Evolutionary conservation across 2,888 invertebrate species (phyloP).

Genomic region (Mythimna vitellina): DNA sequence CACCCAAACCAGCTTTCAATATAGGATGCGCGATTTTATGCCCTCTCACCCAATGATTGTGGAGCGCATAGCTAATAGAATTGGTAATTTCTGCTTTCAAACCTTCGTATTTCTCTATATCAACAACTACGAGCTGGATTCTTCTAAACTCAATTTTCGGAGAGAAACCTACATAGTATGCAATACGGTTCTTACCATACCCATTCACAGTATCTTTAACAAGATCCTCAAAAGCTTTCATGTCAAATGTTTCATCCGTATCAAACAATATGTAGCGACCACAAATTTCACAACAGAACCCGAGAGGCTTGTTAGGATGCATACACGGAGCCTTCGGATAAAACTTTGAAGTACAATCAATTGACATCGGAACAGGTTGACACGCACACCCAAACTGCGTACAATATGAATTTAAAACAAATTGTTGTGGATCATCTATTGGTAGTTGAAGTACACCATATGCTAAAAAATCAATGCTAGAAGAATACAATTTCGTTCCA

Average conservation of each 20-base stretch:
- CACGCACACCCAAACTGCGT: conserved; percentile 82
- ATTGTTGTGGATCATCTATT: conserved; percentile 66
- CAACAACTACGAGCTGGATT: conserved; percentile 82
- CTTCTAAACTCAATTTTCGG: conserved; percentile 59
- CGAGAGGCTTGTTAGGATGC: conserved; percentile 80
- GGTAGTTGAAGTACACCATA: conserved; percentile 24
- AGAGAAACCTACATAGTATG: conserved; percentile 79
- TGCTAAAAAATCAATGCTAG: conserved; percentile 47
- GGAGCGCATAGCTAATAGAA: conserved; percentile 72
- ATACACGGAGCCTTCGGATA: conserved; percentile 79
- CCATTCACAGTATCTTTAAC: conserved; percentile 70
- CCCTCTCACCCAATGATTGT: conserved; percentile 72
- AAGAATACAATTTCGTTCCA: conserved; percentile 58
- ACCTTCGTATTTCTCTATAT: conserved; percentile 80
- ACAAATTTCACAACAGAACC: conserved; percentile 85
- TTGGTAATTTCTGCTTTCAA: conserved; percentile 77
- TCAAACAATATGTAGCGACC: conserved; percentile 80
- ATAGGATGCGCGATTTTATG: conserved; percentile 73
- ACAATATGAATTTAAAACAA: conserved; percentile 69
- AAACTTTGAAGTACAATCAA: conserved; percentile 79
- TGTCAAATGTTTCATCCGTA: conserved; percentile 76
- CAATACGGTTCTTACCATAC: conserved; percentile 70
- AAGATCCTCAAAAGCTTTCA: conserved; percentile 73
- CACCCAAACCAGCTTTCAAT: conserved; percentile 74
- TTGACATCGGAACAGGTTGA: conserved; percentile 71